Evolutionary conservation across 2,113 vertebrate species (phyloP).

Genomic region (Ciconia stormi): DNA sequence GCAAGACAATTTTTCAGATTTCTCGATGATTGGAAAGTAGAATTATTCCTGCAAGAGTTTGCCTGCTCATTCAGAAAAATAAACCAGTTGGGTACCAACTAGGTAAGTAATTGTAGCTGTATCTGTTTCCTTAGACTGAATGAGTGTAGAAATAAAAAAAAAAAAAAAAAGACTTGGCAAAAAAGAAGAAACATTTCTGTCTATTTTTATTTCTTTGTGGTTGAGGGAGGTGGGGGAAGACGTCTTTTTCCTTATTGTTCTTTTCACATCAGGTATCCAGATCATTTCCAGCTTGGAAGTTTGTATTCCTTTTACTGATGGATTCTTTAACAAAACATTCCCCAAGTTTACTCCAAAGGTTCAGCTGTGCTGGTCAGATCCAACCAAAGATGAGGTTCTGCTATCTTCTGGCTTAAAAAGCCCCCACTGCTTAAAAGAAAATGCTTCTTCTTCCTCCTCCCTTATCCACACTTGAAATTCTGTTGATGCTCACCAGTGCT

Average conservation of each 20-base stretch:
- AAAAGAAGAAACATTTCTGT: neutral
- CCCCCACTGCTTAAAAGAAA: neutral
- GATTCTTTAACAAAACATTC: neutral
- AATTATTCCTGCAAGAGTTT: neutral
- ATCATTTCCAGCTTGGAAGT: neutral
- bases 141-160: neutral
- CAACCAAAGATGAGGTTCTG: neutral
- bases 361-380: neutral
- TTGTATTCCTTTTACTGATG: neutral
- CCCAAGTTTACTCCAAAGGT: neutral
- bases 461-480: neutral
- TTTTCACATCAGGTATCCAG: neutral
- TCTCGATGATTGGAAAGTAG: neutral
- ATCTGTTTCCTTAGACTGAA: neutral
- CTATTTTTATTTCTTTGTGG: neutral
- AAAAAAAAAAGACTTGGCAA: neutral
- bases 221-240: neutral
- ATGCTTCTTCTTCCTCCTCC: neutral
- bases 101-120: neutral
- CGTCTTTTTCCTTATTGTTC: neutral
- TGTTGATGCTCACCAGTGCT: neutral
- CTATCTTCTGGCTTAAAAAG: neutral
- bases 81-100: neutral
- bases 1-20: neutral
- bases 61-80: neutral